A percentile compares a stretch with the other conserved stretches of the same genome.
phyloP scores from a whole-genome alignment of 1,140 invertebrate species.

The Dryas iulia region DNA sequence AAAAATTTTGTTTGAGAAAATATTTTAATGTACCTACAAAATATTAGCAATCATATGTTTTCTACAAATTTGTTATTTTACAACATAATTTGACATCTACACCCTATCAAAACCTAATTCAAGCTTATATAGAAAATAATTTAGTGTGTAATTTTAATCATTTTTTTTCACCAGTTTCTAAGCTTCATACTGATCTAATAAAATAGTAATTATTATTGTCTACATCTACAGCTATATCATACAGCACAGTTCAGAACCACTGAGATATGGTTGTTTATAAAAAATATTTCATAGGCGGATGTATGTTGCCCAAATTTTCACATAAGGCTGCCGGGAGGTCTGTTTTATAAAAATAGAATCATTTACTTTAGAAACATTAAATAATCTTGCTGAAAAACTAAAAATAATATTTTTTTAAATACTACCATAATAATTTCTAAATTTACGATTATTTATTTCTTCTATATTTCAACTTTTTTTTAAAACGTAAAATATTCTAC shows the following conservation, averaged over 20 bases:
- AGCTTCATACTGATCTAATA: conserved; percentile 3
- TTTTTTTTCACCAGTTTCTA: background rate
- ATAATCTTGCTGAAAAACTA: background rate
- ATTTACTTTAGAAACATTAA: conserved; percentile 1
- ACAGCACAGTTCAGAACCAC: conserved; percentile 40
- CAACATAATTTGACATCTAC: no score
- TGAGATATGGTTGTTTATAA: conserved; percentile 44
- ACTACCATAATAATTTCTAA: background rate
- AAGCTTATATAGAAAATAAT: background rate
- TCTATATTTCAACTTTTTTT: background rate
- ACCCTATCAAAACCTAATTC: background rate
- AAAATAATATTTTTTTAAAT: background rate
- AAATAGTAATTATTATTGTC: conserved; percentile 49
- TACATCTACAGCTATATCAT: conserved; percentile 45
- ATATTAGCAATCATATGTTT: no score
- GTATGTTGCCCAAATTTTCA: conserved; percentile 21
- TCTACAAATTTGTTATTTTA: no score
- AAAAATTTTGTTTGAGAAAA: no score
- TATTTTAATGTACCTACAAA: no score
- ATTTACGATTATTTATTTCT: background rate
- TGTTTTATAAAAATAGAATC: conserved; percentile 21
- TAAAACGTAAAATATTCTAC: background rate
- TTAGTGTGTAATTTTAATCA: background rate
- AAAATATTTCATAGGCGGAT: conserved; percentile 50
- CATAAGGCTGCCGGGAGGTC: conserved; percentile 10